Evolutionary conservation across 2,888 invertebrate species (phyloP).

Genomic region (Zelleria hepariella): DNA sequence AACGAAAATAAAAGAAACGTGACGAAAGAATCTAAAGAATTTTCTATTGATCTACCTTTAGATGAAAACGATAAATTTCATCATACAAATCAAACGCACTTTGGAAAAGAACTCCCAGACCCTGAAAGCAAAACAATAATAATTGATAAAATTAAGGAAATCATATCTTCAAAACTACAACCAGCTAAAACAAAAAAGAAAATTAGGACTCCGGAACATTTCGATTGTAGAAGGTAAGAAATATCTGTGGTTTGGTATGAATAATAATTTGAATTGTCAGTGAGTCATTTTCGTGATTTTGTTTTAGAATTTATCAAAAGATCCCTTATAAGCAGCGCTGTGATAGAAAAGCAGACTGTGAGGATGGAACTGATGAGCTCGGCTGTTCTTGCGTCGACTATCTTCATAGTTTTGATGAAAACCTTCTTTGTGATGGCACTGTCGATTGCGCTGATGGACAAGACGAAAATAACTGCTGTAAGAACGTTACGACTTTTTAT

Average conservation of each 20-base stretch:
- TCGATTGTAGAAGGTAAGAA: slow-evolving; percentile 56
- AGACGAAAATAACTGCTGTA: slow-evolving; percentile 83
- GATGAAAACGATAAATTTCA: background rate
- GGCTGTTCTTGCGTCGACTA: slow-evolving; percentile 82
- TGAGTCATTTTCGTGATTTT: background rate
- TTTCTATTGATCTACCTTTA: slow-evolving; percentile 22
- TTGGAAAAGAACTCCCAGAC: background rate
- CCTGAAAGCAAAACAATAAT: slow-evolving; percentile 6
- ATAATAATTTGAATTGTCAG: too few species aligned
- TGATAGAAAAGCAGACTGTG: slow-evolving; percentile 80
- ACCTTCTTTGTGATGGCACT: slow-evolving; percentile 81
- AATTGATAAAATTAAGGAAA: slow-evolving; percentile 30
- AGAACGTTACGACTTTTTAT: slow-evolving; percentile 20
- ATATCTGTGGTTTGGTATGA: too few species aligned
- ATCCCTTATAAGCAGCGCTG: slow-evolving; percentile 75
- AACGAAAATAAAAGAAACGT: background rate
- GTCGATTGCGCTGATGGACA: slow-evolving; percentile 81
- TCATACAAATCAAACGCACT: background rate
- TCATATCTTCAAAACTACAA: slow-evolving; percentile 32
- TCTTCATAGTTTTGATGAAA: slow-evolving; percentile 60
- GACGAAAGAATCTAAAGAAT: slow-evolving; percentile 21
- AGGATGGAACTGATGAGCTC: slow-evolving; percentile 86
- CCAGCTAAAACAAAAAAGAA: slow-evolving; percentile 47
- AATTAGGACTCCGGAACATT: slow-evolving; percentile 39
- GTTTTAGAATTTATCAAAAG: slow-evolving; percentile 75